phyloP scores from a whole-genome alignment of 1,140 invertebrate species.

The Lethrus apterus region DNA sequence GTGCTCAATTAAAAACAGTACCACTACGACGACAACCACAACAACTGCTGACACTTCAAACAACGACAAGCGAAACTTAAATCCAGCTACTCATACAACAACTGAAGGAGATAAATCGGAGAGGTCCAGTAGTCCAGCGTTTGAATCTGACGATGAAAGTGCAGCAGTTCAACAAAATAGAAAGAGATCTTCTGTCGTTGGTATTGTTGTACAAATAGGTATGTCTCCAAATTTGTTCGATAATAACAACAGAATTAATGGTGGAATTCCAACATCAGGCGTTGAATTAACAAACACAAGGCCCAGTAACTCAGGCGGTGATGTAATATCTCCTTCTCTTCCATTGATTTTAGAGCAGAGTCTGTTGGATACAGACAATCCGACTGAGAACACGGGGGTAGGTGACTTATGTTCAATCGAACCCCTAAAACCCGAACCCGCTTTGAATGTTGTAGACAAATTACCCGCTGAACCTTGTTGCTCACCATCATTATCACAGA shows the following conservation, averaged over 20 bases:
- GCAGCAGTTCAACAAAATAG: constrained; percentile 38
- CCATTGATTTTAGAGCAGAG: constrained; percentile 61
- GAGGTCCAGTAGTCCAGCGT: constrained; percentile 87
- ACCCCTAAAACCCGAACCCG: constrained; percentile 15
- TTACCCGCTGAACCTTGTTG: constrained; percentile 7
- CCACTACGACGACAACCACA: constrained; percentile 50
- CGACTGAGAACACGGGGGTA: constrained; percentile 32
- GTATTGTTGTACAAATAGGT: constrained; percentile 55
- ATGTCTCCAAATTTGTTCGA: constrained; percentile 46
- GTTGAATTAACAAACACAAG: constrained; percentile 36
- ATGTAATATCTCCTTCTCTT: constrained; percentile 45
- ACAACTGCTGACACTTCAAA: constrained; percentile 38
- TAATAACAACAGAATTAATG: constrained; percentile 52
- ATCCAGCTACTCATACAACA: constrained; percentile 29
- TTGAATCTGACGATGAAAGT: constrained; percentile 91
- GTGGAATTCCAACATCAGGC: constrained; percentile 45
- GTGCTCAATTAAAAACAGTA: constrained; percentile 51
- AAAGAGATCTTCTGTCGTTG: constrained; percentile 53
- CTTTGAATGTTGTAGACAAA: constrained; percentile 7
- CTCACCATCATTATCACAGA: constrained; percentile 26
- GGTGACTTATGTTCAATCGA: constrained; percentile 24
- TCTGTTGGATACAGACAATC: constrained; percentile 53
- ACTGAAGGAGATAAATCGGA: constrained; percentile 65
- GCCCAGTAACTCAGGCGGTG: constrained; percentile 35
- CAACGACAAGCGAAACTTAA: constrained; percentile 19